These are phyloP conservation scores for Drosophila dives DNA, from an alignment of 2,888 invertebrate genomes.

Conservation along the genomic window DNA sequence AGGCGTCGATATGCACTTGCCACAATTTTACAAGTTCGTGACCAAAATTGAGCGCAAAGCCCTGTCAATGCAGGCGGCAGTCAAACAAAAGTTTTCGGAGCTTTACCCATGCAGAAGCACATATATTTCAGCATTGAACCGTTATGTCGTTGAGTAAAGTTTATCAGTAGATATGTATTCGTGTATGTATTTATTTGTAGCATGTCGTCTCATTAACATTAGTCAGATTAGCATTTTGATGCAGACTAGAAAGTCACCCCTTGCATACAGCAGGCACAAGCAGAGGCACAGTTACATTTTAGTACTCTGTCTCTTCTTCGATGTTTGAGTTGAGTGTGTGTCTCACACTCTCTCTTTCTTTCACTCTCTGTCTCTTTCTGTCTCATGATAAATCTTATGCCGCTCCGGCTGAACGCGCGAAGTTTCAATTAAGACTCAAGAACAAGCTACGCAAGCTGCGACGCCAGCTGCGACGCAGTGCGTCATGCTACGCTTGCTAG, in stretches of 20 bases:
- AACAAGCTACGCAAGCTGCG: conserved; percentile 35
- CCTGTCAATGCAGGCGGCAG: conserved; percentile 23
- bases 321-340: background rate
- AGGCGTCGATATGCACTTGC: conserved; percentile 1
- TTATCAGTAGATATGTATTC: background rate
- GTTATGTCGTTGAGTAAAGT: background rate
- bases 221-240: conserved; percentile 48
- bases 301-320: background rate
- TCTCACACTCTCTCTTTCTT: background rate
- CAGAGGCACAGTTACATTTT: background rate
- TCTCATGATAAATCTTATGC: conserved; percentile 23
- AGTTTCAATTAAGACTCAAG: conserved; percentile 69
- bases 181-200: background rate
- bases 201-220: conserved; percentile 54
- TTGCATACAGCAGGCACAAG: background rate
- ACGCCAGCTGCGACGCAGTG: conserved; percentile 41
- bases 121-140: conserved; percentile 5
- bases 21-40: background rate
- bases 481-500: conserved; percentile 65
- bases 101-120: background rate
- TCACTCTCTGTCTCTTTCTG: background rate
- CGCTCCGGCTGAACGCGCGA: conserved; percentile 61
- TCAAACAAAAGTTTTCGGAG: conserved; percentile 21
- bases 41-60: conserved; percentile 30
- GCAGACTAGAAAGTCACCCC: conserved; percentile 53